Conservation (phyloP, 2,888 invertebrate species). For the Laothoe populi region DNA sequence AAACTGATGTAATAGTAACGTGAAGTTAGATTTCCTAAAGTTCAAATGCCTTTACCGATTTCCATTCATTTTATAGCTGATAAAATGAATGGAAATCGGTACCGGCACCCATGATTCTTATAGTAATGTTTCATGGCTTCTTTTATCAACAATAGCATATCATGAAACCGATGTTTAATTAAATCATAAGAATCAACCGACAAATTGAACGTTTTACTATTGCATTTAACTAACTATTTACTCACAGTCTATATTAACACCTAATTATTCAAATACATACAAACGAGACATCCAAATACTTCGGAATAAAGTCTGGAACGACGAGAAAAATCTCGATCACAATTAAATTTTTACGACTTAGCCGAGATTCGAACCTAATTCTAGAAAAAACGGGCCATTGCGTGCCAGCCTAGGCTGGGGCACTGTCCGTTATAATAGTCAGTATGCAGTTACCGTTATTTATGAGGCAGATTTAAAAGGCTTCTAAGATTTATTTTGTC, state of each 20-base stretch:
- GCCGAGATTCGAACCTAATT: conserved; percentile 25
- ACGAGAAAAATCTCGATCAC: conserved; percentile 9
- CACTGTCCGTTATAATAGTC: conserved; percentile 44
- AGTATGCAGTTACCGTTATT: conserved; percentile 52
- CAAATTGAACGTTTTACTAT: neutral
- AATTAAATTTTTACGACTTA: conserved; percentile 25
- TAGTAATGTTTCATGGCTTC: no score
- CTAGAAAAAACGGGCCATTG: conserved; percentile 21
- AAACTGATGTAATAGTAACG: no score
- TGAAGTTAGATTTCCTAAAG: no score
- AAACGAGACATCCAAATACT: conserved; percentile 1
- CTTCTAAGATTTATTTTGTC: conserved; percentile 47
- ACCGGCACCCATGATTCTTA: no score
- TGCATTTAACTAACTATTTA: neutral
- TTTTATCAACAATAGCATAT: no score
- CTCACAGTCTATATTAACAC: neutral
- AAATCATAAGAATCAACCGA: neutral
- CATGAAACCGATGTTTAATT: no score
- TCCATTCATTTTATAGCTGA: no score
- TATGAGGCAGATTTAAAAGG: conserved; percentile 48
- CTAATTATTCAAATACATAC: conserved; percentile 10
- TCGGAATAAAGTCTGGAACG: conserved; percentile 13
- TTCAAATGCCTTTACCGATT: no score
- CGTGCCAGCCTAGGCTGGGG: conserved; percentile 23
- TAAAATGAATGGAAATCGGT: no score